Percentiles rank a stretch among this genome's conserved stretches.
These are phyloP conservation scores for Achatina immaculata DNA, from an alignment of 1,140 invertebrate species.

Conservation along the genomic window DNA sequence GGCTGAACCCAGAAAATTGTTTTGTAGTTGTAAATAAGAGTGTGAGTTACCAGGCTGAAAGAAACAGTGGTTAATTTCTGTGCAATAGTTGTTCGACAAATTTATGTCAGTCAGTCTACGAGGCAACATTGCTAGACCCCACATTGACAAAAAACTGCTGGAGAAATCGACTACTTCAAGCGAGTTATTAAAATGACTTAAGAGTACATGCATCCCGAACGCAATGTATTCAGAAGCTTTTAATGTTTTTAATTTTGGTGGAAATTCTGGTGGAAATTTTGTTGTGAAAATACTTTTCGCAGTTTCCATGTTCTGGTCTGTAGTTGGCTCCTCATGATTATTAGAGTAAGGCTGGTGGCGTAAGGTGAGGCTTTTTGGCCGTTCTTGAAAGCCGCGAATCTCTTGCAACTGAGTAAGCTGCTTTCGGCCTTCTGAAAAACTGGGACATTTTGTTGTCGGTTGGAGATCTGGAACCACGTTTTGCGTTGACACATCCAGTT, in stretches of 20 bases:
- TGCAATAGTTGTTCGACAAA: neutral
- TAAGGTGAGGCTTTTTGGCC: neutral
- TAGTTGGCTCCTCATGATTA: neutral
- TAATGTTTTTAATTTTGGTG: neutral
- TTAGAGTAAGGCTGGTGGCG: neutral
- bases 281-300: neutral
- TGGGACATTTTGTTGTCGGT: too few species aligned
- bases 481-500: neutral
- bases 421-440: neutral
- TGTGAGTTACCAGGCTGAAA: conserved; percentile 3
- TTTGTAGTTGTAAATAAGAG: neutral
- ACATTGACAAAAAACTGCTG: neutral
- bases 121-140: neutral
- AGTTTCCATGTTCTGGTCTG: neutral
- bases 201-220: neutral
- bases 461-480: neutral
- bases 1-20: conserved; percentile 5
- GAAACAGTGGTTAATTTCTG: neutral
- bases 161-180: neutral
- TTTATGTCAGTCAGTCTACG: too few species aligned
- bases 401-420: too few species aligned
- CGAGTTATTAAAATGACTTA: neutral
- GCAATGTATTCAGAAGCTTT: neutral
- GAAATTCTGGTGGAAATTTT: neutral
- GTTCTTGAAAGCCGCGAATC: too few species aligned